Evolutionary conservation across 1,140 invertebrate species (phyloP), one percentile per base, ranked within the genome.

Genomic region (Drosophila novamexicana): DNA sequence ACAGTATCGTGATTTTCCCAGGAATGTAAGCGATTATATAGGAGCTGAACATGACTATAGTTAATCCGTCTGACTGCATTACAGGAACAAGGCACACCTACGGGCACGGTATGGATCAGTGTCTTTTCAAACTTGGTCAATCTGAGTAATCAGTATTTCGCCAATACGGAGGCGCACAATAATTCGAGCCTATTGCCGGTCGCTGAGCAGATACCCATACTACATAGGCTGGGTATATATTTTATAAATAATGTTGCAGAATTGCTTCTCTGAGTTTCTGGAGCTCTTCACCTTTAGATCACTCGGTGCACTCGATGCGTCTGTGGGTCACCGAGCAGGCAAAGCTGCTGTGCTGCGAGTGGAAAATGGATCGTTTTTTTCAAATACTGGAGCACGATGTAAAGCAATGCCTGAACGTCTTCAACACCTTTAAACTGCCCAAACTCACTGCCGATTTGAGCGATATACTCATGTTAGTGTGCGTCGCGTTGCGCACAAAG

Each of bases 161-260:
- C 79, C 47, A 89, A 77, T 32, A 53, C 76, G 29, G 90, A 91
- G 56, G 65, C 68, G 0, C 78, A 92, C 75, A 77, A 82, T 57
- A 92, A 91, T 37, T 91, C 91, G 10, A 95, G 95, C 68, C 95
- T 96, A 75, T 79, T 96, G 50, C 96, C 96, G 0, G 93, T 97
- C 6, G 95, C 96, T 0, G 96, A 97, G 82, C 96, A 97, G 92
- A 97, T 97, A 86, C 95, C 96, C 4, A 94, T 96, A 42, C 93
- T 97, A 5, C 96, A 97, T 89, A 93, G 96, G 82, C 93, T 96
- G 59, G 95, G 95, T 95, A 85, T 42, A 45, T 39, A 18, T 7
- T 1, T 18, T 1, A 0, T n/a, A 36, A 6, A 7, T 5, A 2
- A 12, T 37, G 8, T 9, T n/a, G 3, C 1, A 22, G 3, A n/a